Evolutionary conservation across 2,888 invertebrate species (phyloP), one percentile per base, ranked within the genome.

Genomic region (Mythimna lalbum): DNA sequence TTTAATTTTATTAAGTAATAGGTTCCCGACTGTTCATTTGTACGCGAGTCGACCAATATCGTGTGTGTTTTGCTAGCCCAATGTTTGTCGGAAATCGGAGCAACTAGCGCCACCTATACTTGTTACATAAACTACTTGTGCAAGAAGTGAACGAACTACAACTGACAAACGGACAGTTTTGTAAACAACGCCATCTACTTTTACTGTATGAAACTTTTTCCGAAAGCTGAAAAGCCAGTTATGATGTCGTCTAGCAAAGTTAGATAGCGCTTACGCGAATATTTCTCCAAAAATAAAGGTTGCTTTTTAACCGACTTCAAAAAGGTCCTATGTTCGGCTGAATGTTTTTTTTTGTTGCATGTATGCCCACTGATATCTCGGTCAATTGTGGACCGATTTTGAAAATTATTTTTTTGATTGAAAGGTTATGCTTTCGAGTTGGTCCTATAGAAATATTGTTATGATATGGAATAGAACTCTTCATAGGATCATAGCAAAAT

Each of bases 31-130:
- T 23, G 52, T 23, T 23, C 52, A 27, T 14, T 27, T 2, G 0
- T 52, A 6, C 4, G 12, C 5, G 14, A 23, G 17, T 14, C 52
- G 23, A 23, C 52, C 52, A 52, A 52, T 14, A 23, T 31, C 31
- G 31, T 31, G 31, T 31, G 3, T 31, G 5, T n/a, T n/a, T 31
- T 31, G 10, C 27, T 31, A 7, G 53, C 1, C 53, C 7, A 53
- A 49, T n/a, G 31, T 31, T 6, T 31, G 6, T 31, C 12, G 6
- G 12, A 4, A 33, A 56, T 33, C n/a, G n/a, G 33, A 6, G 56
- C 33, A 56, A n/a, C 56, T 12, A n/a, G 56, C 33, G 56, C n/a
- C 56, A 33, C 6, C 56, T 56, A 56, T 56, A 33, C 56, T n/a
- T 5, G n/a, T 56, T n/a, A n/a, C 12, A 33, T n/a, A 33, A 56